Evolutionary conservation across 1,140 invertebrate species (phyloP), one percentile per base, ranked within the genome.

Genomic region (Sarcophaga peregrina): DNA sequence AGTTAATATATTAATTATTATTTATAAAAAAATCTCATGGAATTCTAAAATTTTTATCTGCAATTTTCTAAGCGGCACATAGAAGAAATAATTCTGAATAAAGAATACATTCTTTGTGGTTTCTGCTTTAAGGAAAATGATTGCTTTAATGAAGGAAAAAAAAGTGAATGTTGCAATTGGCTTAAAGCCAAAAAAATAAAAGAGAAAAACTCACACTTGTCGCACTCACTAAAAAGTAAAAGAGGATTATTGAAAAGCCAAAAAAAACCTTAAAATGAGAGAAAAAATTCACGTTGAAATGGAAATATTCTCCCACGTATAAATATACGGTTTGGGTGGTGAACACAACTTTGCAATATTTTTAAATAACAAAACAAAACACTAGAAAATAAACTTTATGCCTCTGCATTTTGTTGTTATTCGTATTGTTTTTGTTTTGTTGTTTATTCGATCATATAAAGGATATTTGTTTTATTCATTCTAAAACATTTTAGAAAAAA

Each of bases 311-410:
- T 58, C 52, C 5, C 52, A 15, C 52, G n/a, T 58, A 58, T 58
- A 58, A 58, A 58, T n/a, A 58, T 58, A n/a, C 7, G 13, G 25
- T 1, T 37, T 37, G 25, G 25, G 15, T 58, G 0, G 7, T 2
- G 6, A 58, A 58, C 13, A 58, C 54, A 58, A 58, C 13, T 58
- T 58, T 58, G 3, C 0, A 58, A 58, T 8, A 54, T 54, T 58
- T 58, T n/a, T 15, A 58, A 58, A 58, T 58, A 58, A 58, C 52
- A 58, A 58, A 58, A 58, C 54, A n/a, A 58, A n/a, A n/a, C n/a
- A n/a, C n/a, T n/a, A n/a, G n/a, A n/a, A n/a, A 58, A 58, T 58
- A 58, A 58, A 58, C 54, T 58, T 58, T 58, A 58, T 58, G 54
- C 4, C 3, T 58, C 13, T 7, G 10, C 3, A 58, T 0, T 7